Base-by-base conservation (phyloP, 2,113 vertebrate genomes). In the Condylura cristata region DNA sequence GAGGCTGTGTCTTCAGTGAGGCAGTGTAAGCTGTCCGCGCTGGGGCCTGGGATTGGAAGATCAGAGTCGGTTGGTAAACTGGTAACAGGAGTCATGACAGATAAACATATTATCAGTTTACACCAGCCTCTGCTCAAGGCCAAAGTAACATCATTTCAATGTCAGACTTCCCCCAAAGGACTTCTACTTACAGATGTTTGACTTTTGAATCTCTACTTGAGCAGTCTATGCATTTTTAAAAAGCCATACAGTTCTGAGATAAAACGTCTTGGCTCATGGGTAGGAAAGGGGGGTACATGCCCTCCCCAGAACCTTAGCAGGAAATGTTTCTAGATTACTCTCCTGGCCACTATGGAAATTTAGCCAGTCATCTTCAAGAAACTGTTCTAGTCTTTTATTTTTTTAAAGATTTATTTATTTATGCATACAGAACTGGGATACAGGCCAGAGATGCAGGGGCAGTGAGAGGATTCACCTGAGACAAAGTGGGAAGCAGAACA, bases 51-150 rank as follows among this genome's bases (percentile, higher is more conserved):
- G 51, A 28, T 24, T 65, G n/a, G 53, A 81, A 39, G 34, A 51
- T 60, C 75, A 37, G 24, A 53, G 79, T 30, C 72, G 80, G n/a
- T 81, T 13, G 86, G 48, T 74, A 65, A 91, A 84, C 87, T 8
- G 14, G 71, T 51, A 90, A 85, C 37, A 79, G 41, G 51, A 93
- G 72, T 65, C 44, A 37, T 1, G 16, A 74, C n/a, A 90, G 94
- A 86, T 63, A 96, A 86, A 92, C 68, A 60, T 66, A 65, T 61
- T 71, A 93, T 65, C 81, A 14, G 51, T 82, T 82, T 93, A 51
- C 85, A 78, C 44, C 46, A 28, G 71, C 71, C 16, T 14, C 37
- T 16, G 14, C 34, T 11, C 12, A 22, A 41, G 53, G 53, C 68
- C 9, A 6, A 12, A 34, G 4, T 60, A 44, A 46, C 32, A 17